Evolutionary conservation across 2,888 invertebrate species (phyloP).

Genomic region (Caenorhabditis plicata): DNA sequence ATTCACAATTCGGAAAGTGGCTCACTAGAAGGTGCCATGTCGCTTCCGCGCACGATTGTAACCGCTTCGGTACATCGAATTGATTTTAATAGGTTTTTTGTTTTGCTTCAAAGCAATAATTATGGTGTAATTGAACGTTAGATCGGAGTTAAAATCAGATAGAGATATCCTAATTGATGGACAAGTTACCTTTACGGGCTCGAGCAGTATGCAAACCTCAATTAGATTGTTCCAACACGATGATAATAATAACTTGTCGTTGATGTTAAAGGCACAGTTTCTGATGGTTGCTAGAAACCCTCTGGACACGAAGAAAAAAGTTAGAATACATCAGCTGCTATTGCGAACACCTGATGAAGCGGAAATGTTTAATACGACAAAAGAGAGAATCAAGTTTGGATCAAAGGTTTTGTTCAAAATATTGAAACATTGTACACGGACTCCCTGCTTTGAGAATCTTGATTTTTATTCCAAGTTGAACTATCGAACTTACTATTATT

Average conservation of each 20-base stretch:
- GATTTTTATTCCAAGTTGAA: too few species aligned
- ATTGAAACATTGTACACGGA: too few species aligned
- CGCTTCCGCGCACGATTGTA: constrained; percentile 71
- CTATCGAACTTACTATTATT: too few species aligned
- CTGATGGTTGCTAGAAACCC: constrained; percentile 70
- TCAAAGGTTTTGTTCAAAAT: too few species aligned
- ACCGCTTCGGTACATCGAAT: constrained; percentile 78
- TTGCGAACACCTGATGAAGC: constrained; percentile 39
- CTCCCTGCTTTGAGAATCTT: too few species aligned
- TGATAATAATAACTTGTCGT: constrained; percentile 42
- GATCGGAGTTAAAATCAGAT: constrained; percentile 60
- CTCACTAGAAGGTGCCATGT: constrained; percentile 69
- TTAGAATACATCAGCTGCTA: constrained; percentile 38
- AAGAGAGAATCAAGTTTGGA: constrained; percentile 22
- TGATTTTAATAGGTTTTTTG: constrained; percentile 62
- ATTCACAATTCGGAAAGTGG: constrained; percentile 70
- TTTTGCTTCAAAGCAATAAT: background rate
- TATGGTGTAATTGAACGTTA: background rate
- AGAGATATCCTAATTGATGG: constrained; percentile 76
- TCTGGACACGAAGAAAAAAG: constrained; percentile 9
- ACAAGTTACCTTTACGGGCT: constrained; percentile 78
- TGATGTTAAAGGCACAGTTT: constrained; percentile 73
- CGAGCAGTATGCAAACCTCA: constrained; percentile 76
- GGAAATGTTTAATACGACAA: constrained; percentile 32
- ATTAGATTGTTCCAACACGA: constrained; percentile 74